Percentiles rank a stretch among this genome's conserved stretches.
These are phyloP conservation scores for Shinisaurus crocodilurus DNA, from an alignment of 2,113 vertebrate species.

Conservation along the genomic window DNA sequence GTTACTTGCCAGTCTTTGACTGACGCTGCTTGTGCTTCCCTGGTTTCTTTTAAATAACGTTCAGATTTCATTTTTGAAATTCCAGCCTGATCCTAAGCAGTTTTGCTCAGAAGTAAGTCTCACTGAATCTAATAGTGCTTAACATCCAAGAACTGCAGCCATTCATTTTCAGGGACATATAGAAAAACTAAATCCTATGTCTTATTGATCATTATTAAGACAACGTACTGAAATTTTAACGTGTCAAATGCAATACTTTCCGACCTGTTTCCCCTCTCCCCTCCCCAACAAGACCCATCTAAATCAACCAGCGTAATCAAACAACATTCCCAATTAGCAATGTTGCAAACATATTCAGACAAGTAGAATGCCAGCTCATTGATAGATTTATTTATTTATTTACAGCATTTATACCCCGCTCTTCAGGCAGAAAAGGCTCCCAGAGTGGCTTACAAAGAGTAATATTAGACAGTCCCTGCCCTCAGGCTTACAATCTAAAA, in stretches of 20 bases:
- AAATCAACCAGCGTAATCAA: no score
- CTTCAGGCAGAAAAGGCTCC: no score
- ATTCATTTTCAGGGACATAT: background rate
- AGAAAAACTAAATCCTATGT: background rate
- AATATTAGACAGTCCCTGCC: no score
- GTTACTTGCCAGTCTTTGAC: background rate
- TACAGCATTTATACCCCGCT: no score
- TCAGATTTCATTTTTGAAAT: background rate
- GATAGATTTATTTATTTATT: no score
- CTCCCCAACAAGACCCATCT: no score
- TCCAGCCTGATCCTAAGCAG: background rate
- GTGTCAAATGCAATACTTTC: background rate
- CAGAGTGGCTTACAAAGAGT: no score
- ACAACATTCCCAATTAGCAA: no score
- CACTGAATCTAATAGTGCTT: background rate
- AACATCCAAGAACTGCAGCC: background rate
- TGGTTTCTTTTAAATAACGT: background rate
- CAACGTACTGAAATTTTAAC: background rate
- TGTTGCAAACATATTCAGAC: no score
- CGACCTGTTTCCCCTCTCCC: background rate
- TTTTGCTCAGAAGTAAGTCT: background rate
- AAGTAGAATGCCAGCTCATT: no score
- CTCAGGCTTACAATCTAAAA: no score
- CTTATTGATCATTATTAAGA: no score
- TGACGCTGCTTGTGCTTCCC: background rate